phyloP scores from a whole-genome alignment of 1,140 invertebrate genomes.

The Paraescarpia echinospica region DNA sequence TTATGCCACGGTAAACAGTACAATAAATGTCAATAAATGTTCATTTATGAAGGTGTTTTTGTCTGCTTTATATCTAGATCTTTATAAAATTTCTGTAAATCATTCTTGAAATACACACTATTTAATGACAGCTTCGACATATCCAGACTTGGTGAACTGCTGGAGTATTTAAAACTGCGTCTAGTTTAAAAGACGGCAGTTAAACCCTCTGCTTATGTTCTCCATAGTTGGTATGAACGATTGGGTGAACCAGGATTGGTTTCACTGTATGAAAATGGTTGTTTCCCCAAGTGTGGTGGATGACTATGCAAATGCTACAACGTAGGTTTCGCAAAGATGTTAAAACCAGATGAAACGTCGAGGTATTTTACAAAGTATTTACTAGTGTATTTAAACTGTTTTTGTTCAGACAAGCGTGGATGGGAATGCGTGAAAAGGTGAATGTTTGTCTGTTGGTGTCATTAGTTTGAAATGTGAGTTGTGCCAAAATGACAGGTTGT shows the following conservation, averaged over 20 bases:
- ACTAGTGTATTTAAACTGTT: background rate
- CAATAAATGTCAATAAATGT: background rate
- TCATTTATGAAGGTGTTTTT: background rate
- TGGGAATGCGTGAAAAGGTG: background rate
- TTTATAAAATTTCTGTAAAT: background rate
- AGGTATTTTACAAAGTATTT: background rate
- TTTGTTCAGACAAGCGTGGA: background rate
- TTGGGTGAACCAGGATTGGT: too few relatives aligned
- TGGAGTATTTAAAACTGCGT: background rate
- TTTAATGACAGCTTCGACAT: background rate
- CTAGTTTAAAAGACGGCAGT: background rate
- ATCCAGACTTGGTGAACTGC: background rate
- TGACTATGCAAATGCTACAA: slow-evolving; percentile 5
- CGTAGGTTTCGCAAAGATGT: background rate
- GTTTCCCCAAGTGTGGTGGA: background rate
- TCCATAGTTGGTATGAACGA: too few relatives aligned
- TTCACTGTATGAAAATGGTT: background rate
- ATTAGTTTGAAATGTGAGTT: background rate
- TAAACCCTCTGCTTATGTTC: background rate
- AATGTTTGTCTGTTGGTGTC: background rate
- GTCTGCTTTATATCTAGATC: background rate
- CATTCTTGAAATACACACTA: background rate
- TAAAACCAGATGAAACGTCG: background rate
- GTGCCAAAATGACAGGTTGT: too few relatives aligned
- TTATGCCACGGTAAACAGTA: too few relatives aligned